phyloP scores from a whole-genome alignment of 2,888 invertebrate genomes.

The Drosophila robusta region DNA sequence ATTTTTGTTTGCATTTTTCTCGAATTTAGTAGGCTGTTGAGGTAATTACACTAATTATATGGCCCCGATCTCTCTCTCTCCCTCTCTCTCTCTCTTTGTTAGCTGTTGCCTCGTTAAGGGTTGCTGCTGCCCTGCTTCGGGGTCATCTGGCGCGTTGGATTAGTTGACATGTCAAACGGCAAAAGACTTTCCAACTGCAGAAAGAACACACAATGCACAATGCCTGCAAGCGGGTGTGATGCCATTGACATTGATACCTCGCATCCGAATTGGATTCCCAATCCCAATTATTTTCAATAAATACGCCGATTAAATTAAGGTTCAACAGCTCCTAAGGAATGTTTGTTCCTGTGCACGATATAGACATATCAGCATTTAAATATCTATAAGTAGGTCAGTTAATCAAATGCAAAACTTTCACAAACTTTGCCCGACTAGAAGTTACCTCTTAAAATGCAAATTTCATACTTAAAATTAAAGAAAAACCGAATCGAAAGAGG shows the following conservation, averaged over 20 bases:
- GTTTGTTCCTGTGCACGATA: too few species aligned
- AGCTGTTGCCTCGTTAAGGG: constrained; percentile 52
- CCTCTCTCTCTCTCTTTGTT: constrained; percentile 9
- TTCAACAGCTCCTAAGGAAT: too few species aligned
- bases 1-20: constrained; percentile 82
- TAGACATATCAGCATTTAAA: too few species aligned
- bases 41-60: constrained; percentile 80
- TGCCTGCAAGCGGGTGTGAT: constrained; percentile 23
- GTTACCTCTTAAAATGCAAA: too few species aligned
- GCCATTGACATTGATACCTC: constrained; percentile 35
- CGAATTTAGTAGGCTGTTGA: constrained; percentile 80
- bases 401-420: too few species aligned
- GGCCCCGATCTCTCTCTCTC: constrained; percentile 36
- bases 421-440: too few species aligned
- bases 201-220: constrained; percentile 14
- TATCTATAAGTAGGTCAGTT: too few species aligned
- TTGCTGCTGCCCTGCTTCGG: constrained; percentile 44
- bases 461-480: too few species aligned
- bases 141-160: constrained; percentile 57
- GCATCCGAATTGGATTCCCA: neutral
- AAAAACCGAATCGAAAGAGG: too few species aligned
- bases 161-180: constrained; percentile 58
- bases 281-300: neutral
- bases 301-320: too few species aligned
- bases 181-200: constrained; percentile 27